A percentile compares a stretch with the other conserved stretches of the same genome.
These are phyloP conservation scores for Parus major DNA, from an alignment of 2,113 vertebrate genomes.

Conservation along the genomic window DNA sequence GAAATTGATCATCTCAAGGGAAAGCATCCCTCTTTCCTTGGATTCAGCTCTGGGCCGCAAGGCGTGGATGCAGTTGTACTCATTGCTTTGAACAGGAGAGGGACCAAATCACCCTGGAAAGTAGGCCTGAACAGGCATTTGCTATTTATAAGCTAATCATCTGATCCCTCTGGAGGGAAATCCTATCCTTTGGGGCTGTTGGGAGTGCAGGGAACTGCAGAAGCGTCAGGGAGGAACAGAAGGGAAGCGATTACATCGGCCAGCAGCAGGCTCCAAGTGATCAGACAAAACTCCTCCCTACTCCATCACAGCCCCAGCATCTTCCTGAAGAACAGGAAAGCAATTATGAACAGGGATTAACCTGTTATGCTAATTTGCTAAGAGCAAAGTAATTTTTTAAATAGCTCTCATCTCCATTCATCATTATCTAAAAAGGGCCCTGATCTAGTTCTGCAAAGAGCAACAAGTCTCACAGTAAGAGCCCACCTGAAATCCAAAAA, in stretches of 20 bases:
- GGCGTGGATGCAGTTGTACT: not conserved
- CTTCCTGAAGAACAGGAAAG: not conserved
- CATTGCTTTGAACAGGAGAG: not conserved
- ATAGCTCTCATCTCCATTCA: not conserved
- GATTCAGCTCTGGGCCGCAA: rapidly evolving
- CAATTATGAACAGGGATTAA: not conserved
- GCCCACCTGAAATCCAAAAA: not conserved
- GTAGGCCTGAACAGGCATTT: conserved; percentile 17
- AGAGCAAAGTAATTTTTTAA: conserved; percentile 24
- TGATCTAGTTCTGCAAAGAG: not conserved
- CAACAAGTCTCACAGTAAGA: rapidly evolving
- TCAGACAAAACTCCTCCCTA: not conserved
- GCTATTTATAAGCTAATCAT: conserved; percentile 59
- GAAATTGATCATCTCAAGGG: not conserved
- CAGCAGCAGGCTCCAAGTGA: rapidly evolving
- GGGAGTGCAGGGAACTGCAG: not conserved
- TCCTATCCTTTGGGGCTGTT: not conserved
- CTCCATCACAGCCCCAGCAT: not conserved
- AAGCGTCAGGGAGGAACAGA: not conserved
- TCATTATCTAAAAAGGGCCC: not conserved
- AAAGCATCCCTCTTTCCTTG: not conserved
- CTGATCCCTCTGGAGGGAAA: conserved; percentile 42
- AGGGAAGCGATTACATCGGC: not conserved
- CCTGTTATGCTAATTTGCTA: not conserved
- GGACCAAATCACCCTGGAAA: not conserved